A percentile compares a stretch with the other conserved stretches of the same genome.
Conservation (phyloP, 2,888 invertebrate genomes). For the Crematogaster levior region DNA sequence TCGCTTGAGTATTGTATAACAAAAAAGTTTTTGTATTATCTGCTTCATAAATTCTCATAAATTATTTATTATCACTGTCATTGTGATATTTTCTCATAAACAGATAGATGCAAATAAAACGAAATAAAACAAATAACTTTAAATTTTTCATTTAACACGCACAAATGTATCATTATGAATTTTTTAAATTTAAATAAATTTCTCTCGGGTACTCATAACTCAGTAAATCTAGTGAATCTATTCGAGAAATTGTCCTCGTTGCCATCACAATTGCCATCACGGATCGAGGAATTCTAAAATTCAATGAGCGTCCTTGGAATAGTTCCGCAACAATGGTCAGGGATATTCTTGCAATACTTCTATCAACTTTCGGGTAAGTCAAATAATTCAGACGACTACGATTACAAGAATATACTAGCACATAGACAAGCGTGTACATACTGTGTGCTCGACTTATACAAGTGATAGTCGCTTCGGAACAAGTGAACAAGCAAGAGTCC, state of each 20-base stretch:
- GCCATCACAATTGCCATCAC: background rate
- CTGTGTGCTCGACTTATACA: constrained; percentile 67
- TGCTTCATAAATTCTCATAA: background rate
- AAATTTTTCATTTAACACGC: background rate
- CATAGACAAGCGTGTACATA: constrained; percentile 36
- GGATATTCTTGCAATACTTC: constrained; percentile 73
- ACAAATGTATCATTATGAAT: background rate
- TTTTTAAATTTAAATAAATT: background rate
- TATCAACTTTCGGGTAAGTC: constrained; percentile 64
- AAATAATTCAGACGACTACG: constrained; percentile 72
- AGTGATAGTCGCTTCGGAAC: constrained; percentile 49
- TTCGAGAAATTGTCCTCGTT: constrained; percentile 40
- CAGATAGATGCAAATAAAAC: background rate
- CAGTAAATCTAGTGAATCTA: constrained; percentile 2
- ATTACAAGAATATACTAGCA: constrained; percentile 33
- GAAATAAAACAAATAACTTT: background rate
- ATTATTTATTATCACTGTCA: background rate
- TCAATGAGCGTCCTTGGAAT: constrained; percentile 50
- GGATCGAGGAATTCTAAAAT: constrained; percentile 59
- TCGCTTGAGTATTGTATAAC: constrained; percentile 12
- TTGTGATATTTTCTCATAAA: background rate
- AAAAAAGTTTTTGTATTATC: background rate
- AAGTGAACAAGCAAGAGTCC: constrained; percentile 69
- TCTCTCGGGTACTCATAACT: background rate
- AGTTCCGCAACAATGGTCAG: constrained; percentile 56